phyloP scores from a whole-genome alignment of 2,797 vertebrate species.

The Helostoma temminkii region DNA sequence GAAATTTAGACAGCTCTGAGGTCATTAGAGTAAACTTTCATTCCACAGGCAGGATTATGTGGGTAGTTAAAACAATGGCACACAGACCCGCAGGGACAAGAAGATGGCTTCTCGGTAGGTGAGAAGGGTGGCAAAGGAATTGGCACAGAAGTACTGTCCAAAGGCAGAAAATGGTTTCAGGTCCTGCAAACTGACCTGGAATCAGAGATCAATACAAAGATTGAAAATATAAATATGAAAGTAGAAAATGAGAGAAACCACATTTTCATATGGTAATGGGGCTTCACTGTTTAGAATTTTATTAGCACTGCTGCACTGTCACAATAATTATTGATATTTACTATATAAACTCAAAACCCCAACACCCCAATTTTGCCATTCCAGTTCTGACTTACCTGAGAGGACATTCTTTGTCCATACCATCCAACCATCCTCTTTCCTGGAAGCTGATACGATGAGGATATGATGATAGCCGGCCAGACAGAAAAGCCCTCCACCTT shows the following conservation, averaged over 20 bases:
- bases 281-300: background rate
- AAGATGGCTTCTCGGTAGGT: constrained; percentile 78
- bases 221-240: background rate
- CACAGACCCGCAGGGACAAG: constrained; percentile 75
- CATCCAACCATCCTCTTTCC: constrained; percentile 66
- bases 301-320: background rate
- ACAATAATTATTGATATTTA: no score
- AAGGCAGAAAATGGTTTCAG: constrained; percentile 75
- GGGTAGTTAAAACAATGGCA: background rate
- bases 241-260: background rate
- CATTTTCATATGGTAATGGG: no score
- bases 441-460: background rate
- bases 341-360: background rate
- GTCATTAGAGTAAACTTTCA: background rate
- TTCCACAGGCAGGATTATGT: background rate
- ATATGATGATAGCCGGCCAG: constrained; percentile 75
- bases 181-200: constrained; percentile 58
- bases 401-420: constrained; percentile 72
- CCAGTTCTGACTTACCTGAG: constrained; percentile 66
- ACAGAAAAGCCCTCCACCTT: constrained; percentile 42
- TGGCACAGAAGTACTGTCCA: constrained; percentile 64
- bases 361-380: background rate
- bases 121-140: constrained; percentile 62
- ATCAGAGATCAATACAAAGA: constrained; percentile 9
- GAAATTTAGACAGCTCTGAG: no score